These are phyloP conservation scores for Aspidiotus rigidus DNA, from an alignment of 2,888 invertebrate genomes.

Conservation along the genomic window DNA sequence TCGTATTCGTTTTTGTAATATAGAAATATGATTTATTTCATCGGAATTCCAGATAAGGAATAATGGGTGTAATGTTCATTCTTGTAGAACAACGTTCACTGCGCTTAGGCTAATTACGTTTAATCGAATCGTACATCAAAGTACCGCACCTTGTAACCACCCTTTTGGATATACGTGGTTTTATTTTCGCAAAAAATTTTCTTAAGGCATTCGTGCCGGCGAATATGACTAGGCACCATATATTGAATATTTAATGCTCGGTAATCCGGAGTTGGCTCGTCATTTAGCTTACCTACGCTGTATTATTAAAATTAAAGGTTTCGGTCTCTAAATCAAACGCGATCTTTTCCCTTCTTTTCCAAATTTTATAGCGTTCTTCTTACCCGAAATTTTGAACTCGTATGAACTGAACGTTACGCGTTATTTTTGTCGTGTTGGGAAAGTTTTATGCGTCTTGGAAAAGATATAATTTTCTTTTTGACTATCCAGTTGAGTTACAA, in stretches of 20 bases:
- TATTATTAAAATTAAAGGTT: too few relatives aligned
- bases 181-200: too few relatives aligned
- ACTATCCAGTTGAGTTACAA: too few relatives aligned
- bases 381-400: not conserved
- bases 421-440: not conserved
- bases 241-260: too few relatives aligned
- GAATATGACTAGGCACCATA: too few relatives aligned
- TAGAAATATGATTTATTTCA: slow-evolving; percentile 27
- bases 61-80: slow-evolving; percentile 25
- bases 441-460: not conserved
- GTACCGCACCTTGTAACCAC: too few relatives aligned
- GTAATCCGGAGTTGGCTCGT: too few relatives aligned
- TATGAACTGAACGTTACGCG: not conserved
- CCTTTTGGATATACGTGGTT: too few relatives aligned
- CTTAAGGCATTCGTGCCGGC: not conserved
- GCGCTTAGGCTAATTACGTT: slow-evolving; percentile 24
- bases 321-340: too few relatives aligned
- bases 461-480: too few relatives aligned
- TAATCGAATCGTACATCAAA: slow-evolving; percentile 28
- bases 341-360: not conserved
- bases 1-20: slow-evolving; percentile 15
- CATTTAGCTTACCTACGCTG: too few relatives aligned
- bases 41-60: slow-evolving; percentile 27
- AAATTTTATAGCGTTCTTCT: slow-evolving; percentile 1
- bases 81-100: slow-evolving; percentile 26